These are phyloP conservation scores for Parnassius smintheus DNA, from an alignment of 2,888 invertebrate species.

Conservation along the genomic window DNA sequence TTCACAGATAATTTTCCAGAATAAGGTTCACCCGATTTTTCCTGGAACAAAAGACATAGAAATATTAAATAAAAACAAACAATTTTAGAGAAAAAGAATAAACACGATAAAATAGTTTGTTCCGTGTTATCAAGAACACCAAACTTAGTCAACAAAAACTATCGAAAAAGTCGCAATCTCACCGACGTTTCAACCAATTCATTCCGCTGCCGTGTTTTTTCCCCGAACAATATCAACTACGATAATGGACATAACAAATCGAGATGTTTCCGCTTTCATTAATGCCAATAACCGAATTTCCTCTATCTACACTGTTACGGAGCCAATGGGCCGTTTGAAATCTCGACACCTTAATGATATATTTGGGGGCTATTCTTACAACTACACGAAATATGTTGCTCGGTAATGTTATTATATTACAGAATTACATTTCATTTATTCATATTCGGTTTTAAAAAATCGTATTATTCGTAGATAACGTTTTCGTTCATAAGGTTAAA, in stretches of 20 bases:
- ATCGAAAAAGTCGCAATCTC: conserved; percentile 3
- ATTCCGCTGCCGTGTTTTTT: conserved; percentile 31
- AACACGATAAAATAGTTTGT: neutral
- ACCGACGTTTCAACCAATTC: conserved; percentile 32
- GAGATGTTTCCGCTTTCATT: conserved; percentile 60
- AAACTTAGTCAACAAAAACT: conserved; percentile 12
- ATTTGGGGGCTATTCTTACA: conserved; percentile 37
- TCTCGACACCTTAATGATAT: conserved; percentile 58
- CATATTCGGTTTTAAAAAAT: no score
- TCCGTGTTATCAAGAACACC: neutral
- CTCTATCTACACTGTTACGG: conserved; percentile 45
- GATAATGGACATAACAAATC: conserved; percentile 45
- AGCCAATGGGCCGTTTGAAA: conserved; percentile 56
- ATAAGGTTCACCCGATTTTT: conserved; percentile 90
- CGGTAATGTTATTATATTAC: no score
- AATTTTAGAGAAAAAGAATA: neutral
- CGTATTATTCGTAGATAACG: no score
- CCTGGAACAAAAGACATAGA: conserved; percentile 82
- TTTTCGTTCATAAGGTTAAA: no score
- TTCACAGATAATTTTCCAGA: conserved; percentile 89
- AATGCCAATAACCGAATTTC: conserved; percentile 54
- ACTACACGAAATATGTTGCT: neutral
- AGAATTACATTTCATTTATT: no score
- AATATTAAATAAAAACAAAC: conserved; percentile 4
- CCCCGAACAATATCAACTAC: conserved; percentile 36